These are phyloP conservation scores for Tipula lateralis DNA, from an alignment of 2,888 invertebrate genomes.

Conservation along the genomic window DNA sequence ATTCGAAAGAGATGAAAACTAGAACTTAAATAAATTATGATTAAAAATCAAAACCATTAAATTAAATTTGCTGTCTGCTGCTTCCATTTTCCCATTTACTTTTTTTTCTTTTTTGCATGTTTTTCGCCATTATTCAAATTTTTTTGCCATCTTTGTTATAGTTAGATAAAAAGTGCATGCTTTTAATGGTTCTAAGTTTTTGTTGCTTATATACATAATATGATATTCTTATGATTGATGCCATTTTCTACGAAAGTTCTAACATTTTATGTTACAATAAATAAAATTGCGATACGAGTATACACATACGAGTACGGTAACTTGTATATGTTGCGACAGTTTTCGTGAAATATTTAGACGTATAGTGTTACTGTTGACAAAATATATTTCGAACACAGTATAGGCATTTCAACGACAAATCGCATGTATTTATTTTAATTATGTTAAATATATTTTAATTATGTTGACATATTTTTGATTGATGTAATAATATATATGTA, in stretches of 20 bases:
- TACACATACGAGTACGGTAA: neutral
- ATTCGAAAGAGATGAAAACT: too few species aligned
- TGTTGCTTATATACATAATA: neutral
- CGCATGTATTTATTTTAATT: neutral
- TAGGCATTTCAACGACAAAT: neutral
- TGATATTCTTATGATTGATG: neutral
- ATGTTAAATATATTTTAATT: neutral
- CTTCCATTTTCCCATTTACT: neutral
- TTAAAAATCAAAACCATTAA: constrained; percentile 19
- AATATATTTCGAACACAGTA: neutral
- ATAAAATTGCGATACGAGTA: neutral
- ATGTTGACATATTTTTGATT: neutral
- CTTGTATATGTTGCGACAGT: too few species aligned
- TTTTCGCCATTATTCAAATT: neutral
- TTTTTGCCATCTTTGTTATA: neutral
- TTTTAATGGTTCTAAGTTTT: neutral
- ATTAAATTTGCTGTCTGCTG: neutral
- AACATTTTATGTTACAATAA: neutral
- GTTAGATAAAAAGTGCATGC: neutral
- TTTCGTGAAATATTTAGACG: neutral
- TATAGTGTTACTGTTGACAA: neutral
- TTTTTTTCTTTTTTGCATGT: neutral
- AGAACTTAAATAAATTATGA: neutral
- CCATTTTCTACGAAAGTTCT: neutral
- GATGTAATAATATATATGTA: neutral